phyloP scores from a whole-genome alignment of 2,113 vertebrate species.

The Centropristis striata region DNA sequence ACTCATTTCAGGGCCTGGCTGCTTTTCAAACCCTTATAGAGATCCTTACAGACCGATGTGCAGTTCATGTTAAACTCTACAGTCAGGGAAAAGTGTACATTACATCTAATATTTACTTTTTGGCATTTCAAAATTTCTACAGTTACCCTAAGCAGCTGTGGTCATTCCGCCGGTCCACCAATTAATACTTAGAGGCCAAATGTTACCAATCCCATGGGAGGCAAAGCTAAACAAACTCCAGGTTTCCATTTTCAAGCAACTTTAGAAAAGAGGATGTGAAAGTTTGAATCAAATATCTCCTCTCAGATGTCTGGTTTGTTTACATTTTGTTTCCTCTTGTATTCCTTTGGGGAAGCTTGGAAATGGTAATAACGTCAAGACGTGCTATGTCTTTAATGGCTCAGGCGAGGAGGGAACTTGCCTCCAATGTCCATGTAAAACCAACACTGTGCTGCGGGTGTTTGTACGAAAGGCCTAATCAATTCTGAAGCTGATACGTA shows the following conservation, averaged over 20 bases:
- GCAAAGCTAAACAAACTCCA: slow-evolving; percentile 77
- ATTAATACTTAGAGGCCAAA: slow-evolving; percentile 79
- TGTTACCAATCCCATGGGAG: slow-evolving; percentile 71
- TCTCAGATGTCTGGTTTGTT: slow-evolving; percentile 81
- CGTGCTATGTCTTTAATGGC: slow-evolving; percentile 70
- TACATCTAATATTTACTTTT: slow-evolving; percentile 44
- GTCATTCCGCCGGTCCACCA: slow-evolving; percentile 59
- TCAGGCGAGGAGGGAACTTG: slow-evolving; percentile 67
- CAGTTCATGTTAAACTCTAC: slow-evolving; percentile 18
- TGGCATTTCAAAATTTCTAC: slow-evolving; percentile 37
- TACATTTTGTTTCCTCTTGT: slow-evolving; percentile 76
- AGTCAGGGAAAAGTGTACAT: slow-evolving; percentile 8
- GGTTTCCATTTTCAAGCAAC: slow-evolving; percentile 81
- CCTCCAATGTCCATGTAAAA: slow-evolving; percentile 74
- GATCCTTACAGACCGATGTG: slow-evolving; percentile 9
- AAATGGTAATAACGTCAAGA: slow-evolving; percentile 79
- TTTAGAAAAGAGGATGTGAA: slow-evolving; percentile 73
- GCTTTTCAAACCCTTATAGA: slow-evolving; percentile 47
- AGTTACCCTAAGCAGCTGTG: slow-evolving; percentile 72
- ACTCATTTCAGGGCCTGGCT: slow-evolving; percentile 34
- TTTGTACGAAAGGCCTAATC: slow-evolving; percentile 77
- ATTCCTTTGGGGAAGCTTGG: slow-evolving; percentile 74
- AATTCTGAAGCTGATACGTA: slow-evolving; percentile 81
- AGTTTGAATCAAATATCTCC: slow-evolving; percentile 80
- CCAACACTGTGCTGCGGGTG: slow-evolving; percentile 69